Percentiles rank a stretch among this genome's conserved stretches.
Conservation (phyloP, 2,113 vertebrate genomes). For the Phrynocephalus versicolor region DNA sequence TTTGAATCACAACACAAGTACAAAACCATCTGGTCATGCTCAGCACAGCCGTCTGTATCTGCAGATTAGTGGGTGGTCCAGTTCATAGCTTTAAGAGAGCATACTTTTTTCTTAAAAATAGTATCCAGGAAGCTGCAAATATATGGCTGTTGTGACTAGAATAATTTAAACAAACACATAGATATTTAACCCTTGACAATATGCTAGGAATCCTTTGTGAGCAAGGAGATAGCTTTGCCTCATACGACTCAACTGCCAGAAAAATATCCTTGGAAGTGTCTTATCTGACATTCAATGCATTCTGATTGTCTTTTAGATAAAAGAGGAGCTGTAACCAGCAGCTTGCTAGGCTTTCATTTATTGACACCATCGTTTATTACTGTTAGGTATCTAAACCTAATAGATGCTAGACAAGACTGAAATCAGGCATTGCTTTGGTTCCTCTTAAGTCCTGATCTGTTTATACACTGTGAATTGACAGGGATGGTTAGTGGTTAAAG, state of each 20-base stretch:
- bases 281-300: neutral
- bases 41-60: neutral
- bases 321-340: neutral
- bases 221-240: neutral
- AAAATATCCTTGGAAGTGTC: neutral
- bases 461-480: too few relatives aligned
- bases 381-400: neutral
- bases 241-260: too few relatives aligned
- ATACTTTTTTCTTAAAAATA: neutral
- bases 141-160: neutral
- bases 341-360: conserved; percentile 10
- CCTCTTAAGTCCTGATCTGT: too few relatives aligned
- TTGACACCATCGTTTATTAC: neutral
- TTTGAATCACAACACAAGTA: neutral
- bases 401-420: neutral
- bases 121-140: neutral
- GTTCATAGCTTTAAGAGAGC: neutral
- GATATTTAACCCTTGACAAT: conserved; percentile 1
- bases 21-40: conserved; percentile 19
- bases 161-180: conserved; percentile 6
- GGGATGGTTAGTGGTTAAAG: too few relatives aligned
- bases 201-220: neutral
- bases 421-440: neutral
- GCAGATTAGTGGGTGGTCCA: conserved; percentile 22
- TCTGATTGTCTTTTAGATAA: neutral